These are phyloP conservation scores for Micronisus gabar DNA, from an alignment of 2,113 vertebrate genomes.

Conservation along the genomic window DNA sequence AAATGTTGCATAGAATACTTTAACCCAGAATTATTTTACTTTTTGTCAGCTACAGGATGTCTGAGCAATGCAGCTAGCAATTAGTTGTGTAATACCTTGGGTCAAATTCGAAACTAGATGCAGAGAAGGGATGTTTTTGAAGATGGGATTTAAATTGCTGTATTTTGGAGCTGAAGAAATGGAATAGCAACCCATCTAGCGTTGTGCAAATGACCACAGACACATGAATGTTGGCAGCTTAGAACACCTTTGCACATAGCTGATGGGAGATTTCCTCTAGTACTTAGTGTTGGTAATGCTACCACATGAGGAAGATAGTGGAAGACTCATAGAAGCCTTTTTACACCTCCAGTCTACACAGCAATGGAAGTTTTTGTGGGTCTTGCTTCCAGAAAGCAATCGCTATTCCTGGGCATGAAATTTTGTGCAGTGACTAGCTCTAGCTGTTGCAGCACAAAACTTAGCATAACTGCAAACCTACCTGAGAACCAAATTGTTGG, in stretches of 20 bases:
- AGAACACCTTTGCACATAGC: background rate
- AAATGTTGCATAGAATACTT: background rate
- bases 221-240: background rate
- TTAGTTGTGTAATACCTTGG: background rate
- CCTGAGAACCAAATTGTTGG: background rate
- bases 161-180: background rate
- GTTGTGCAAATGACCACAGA: background rate
- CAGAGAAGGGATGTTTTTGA: background rate
- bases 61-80: background rate
- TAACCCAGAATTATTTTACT: background rate
- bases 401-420: accelerated
- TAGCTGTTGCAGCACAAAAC: background rate
- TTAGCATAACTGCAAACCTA: background rate
- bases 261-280: background rate
- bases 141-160: background rate
- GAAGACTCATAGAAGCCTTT: background rate
- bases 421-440: background rate
- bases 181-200: background rate
- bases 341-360: background rate
- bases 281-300: background rate
- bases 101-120: background rate
- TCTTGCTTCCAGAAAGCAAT: background rate
- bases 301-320: background rate
- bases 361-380: background rate
- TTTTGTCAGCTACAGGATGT: background rate